Evolutionary conservation across 1,140 invertebrate genomes (phyloP).

Genomic region (Heterodera carotae): DNA sequence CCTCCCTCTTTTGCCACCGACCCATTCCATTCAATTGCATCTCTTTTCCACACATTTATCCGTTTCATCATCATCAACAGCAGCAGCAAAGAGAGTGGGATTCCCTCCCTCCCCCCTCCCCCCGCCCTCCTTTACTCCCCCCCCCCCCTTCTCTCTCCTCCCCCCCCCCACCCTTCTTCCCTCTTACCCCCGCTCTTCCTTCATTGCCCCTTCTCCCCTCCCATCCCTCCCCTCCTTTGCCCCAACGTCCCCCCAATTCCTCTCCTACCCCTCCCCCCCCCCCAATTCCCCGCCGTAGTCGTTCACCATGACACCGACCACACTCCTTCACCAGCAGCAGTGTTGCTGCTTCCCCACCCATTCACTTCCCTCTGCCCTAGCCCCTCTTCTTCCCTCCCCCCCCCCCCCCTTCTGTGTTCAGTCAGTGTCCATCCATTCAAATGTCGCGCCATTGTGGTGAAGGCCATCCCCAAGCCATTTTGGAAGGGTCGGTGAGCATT

Average conservation of each 20-base stretch:
- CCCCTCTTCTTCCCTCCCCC: too few relatives aligned
- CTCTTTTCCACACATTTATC: too few relatives aligned
- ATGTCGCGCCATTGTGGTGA: slow-evolving; percentile 16
- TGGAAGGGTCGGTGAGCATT: not conserved
- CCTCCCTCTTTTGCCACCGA: not conserved
- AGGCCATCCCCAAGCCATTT: slow-evolving; percentile 18
- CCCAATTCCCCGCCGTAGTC: not conserved
- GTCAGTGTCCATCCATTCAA: slow-evolving; percentile 14
- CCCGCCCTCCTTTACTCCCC: not conserved
- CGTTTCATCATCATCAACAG: too few relatives aligned
- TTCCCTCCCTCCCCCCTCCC: not conserved
- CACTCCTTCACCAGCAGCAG: not conserved
- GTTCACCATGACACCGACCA: slow-evolving; percentile 2
- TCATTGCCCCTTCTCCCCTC: too few relatives aligned
- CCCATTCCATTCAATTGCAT: not conserved
- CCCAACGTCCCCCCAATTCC: too few relatives aligned
- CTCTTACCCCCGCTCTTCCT: not conserved
- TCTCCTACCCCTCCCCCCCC: not conserved
- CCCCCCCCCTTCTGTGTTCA: not conserved
- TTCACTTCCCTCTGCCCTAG: not conserved
- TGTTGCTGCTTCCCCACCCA: not conserved
- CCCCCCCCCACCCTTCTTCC: too few relatives aligned
- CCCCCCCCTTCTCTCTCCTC: too few relatives aligned
- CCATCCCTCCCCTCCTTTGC: not conserved
- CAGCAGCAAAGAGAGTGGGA: too few relatives aligned